Evolutionary conservation across 2,113 vertebrate genomes (phyloP).

Genomic region (Istiophorus platypterus): DNA sequence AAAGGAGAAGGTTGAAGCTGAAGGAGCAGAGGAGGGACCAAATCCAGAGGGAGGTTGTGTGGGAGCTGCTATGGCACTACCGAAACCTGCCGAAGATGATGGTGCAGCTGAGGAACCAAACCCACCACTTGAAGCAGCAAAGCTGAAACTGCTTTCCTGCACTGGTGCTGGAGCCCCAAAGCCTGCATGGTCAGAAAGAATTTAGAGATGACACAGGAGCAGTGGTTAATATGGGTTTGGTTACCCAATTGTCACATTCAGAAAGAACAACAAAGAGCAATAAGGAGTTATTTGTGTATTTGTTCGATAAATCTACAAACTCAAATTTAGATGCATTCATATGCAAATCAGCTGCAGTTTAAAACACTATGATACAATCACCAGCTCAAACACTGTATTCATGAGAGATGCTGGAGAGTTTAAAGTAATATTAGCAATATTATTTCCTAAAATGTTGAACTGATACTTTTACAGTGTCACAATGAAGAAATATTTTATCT

Average conservation of each 20-base stretch:
- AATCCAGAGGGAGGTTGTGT: slow-evolving; percentile 68
- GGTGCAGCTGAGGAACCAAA: slow-evolving; percentile 64
- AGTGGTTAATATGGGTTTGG: background rate
- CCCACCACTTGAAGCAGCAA: slow-evolving; percentile 77
- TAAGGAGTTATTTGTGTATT: background rate
- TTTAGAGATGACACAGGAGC: background rate
- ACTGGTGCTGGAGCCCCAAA: slow-evolving; percentile 73
- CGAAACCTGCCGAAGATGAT: slow-evolving; percentile 71
- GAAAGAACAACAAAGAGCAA: background rate
- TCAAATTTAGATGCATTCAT: background rate
- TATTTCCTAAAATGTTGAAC: background rate
- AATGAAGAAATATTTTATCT: slow-evolving; percentile 34
- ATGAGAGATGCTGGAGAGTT: too few relatives aligned
- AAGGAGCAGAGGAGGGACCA: slow-evolving; percentile 59
- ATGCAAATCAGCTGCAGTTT: background rate
- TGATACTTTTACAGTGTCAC: background rate
- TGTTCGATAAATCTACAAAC: background rate
- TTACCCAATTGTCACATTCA: background rate
- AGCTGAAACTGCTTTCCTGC: slow-evolving; percentile 84
- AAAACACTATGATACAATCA: too few relatives aligned
- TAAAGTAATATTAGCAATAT: too few relatives aligned
- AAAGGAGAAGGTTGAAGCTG: slow-evolving; percentile 78
- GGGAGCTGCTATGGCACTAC: slow-evolving; percentile 42
- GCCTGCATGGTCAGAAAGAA: slow-evolving; percentile 69
- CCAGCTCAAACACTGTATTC: too few relatives aligned